These are phyloP conservation scores for Rhabdomys dilectus DNA, from an alignment of 2,113 vertebrate species.

Conservation along the genomic window DNA sequence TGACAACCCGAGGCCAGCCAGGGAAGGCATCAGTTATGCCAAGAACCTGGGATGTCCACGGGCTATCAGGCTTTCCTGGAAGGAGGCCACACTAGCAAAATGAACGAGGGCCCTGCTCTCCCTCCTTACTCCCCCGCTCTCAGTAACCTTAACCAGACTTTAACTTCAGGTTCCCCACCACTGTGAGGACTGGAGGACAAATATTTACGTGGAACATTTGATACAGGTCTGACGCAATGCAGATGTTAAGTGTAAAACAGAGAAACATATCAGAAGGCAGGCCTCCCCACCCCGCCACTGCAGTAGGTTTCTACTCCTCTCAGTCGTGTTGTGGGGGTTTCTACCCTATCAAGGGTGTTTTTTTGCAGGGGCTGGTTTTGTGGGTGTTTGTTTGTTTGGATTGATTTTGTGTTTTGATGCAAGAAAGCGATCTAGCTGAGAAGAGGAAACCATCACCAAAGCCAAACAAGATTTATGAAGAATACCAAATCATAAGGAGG, in stretches of 20 bases:
- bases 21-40: background rate
- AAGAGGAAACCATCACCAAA: background rate
- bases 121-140: background rate
- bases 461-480: background rate
- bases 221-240: conserved; percentile 22
- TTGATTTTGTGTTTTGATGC: background rate
- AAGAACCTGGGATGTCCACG: background rate
- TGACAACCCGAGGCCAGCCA: background rate
- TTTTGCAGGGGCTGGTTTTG: background rate
- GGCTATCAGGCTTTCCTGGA: background rate
- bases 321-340: background rate
- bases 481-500: background rate
- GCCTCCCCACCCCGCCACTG: no score
- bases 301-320: background rate
- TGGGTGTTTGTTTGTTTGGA: no score
- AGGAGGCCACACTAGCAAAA: background rate
- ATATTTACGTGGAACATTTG: background rate
- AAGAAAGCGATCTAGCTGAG: background rate
- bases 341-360: background rate
- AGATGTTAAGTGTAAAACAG: conserved; percentile 6
- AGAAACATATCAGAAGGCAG: background rate
- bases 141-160: background rate
- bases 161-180: background rate
- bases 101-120: background rate
- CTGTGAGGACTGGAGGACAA: background rate